These are phyloP conservation scores for Mormyrus proboscirostris DNA, from an alignment of 2,797 vertebrate species.

Conservation along the genomic window DNA sequence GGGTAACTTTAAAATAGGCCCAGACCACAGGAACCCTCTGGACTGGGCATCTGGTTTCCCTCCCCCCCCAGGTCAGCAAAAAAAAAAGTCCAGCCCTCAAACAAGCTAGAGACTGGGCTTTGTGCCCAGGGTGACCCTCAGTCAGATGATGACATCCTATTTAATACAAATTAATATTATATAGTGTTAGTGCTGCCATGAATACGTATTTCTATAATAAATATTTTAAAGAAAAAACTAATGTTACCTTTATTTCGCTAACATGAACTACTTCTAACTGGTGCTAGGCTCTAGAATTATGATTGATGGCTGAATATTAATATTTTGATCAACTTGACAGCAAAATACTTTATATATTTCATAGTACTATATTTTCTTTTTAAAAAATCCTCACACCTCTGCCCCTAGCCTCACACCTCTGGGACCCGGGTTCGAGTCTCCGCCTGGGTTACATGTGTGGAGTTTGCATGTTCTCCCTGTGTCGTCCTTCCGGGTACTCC, in stretches of 20 bases:
- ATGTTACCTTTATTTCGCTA: neutral
- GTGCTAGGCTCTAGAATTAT: neutral
- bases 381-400: no score
- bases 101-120: neutral
- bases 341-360: neutral
- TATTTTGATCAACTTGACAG: neutral
- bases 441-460: no score
- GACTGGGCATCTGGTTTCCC: neutral
- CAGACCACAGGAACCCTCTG: neutral
- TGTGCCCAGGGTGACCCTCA: neutral
- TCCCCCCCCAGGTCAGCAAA: neutral
- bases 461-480: no score
- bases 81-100: neutral
- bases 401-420: no score
- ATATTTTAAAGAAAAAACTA: neutral
- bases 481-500: no score
- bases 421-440: no score
- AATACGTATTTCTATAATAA: neutral
- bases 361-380: neutral
- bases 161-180: neutral
- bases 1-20: neutral
- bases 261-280: neutral
- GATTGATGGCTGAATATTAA: neutral
- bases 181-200: neutral
- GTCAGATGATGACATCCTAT: neutral